These are phyloP conservation scores for Aptenodytes patagonicus DNA, from an alignment of 2,113 vertebrate genomes.

Conservation along the genomic window DNA sequence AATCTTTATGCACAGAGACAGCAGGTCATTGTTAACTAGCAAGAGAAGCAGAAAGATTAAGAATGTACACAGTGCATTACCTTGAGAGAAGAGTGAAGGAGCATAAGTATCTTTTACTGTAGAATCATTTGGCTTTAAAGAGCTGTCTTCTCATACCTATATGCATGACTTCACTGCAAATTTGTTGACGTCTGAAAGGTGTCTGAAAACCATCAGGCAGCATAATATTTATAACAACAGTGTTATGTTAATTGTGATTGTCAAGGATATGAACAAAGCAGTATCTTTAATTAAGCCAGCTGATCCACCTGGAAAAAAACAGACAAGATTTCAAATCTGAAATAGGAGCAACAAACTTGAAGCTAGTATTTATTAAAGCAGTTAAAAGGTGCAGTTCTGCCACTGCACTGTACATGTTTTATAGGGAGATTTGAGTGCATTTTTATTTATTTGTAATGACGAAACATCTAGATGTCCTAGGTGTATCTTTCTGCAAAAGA, in stretches of 20 bases:
- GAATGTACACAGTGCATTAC: constrained; percentile 26
- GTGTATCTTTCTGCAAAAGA: not conserved
- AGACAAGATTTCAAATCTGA: not conserved
- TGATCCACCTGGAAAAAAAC: not conserved
- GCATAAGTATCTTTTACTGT: not conserved
- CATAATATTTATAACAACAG: not conserved
- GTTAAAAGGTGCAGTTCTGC: not conserved
- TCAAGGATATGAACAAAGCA: not conserved
- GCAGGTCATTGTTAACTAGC: constrained; percentile 53
- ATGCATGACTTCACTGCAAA: not conserved
- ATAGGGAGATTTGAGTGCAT: not conserved
- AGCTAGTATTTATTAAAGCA: not conserved
- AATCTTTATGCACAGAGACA: constrained; percentile 55
- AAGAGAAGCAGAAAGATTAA: constrained; percentile 53
- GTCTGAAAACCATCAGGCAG: not conserved
- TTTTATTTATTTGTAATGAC: not conserved
- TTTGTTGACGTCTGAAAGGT: not conserved
- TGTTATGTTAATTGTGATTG: not conserved
- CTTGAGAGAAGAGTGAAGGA: not conserved
- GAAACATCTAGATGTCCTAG: not conserved
- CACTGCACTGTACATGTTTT: not conserved
- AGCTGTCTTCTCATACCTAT: not conserved
- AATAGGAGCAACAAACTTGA: not conserved
- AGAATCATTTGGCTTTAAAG: not conserved
- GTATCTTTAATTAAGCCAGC: not conserved